Conservation (phyloP, 2,888 invertebrate genomes). For the Amiota minor region DNA sequence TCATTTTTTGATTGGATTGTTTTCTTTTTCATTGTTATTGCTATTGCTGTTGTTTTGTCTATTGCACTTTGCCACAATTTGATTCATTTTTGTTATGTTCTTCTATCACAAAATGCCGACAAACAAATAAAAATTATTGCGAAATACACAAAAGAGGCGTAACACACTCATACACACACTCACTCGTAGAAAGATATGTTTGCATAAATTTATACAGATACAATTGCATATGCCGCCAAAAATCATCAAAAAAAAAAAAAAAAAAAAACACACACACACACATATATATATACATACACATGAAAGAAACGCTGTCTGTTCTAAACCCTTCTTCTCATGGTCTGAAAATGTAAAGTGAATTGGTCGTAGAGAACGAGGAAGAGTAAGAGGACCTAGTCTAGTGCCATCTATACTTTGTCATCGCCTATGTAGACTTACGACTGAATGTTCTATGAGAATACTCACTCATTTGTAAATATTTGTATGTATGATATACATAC, state of each 20-base stretch:
- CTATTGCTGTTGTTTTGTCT: conserved; percentile 51
- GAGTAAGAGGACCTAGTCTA: background rate
- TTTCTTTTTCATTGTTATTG: conserved; percentile 49
- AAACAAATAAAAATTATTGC: conserved; percentile 37
- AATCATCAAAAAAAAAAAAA: conserved; percentile 1
- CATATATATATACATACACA: too few species aligned
- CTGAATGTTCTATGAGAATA: background rate
- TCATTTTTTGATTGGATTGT: conserved; percentile 56
- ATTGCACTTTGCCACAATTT: conserved; percentile 34
- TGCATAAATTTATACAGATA: background rate
- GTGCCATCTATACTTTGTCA: conserved; percentile 15
- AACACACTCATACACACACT: conserved; percentile 30
- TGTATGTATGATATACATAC: too few species aligned
- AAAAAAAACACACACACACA: too few species aligned
- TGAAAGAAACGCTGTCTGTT: too few species aligned
- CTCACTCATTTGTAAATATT: too few species aligned
- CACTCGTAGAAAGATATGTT: conserved; percentile 8
- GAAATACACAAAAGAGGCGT: conserved; percentile 12
- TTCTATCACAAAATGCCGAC: conserved; percentile 43
- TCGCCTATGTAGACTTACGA: background rate
- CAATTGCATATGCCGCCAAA: conserved; percentile 39
- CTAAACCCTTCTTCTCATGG: too few species aligned
- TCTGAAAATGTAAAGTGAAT: too few species aligned
- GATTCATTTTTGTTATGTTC: conserved; percentile 34
- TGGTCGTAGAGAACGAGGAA: too few species aligned